Percentiles rank a stretch among this genome's conserved stretches.
Evolutionary conservation across 2,113 vertebrate genomes (phyloP).

Genomic region (Camelus bactrianus): DNA sequence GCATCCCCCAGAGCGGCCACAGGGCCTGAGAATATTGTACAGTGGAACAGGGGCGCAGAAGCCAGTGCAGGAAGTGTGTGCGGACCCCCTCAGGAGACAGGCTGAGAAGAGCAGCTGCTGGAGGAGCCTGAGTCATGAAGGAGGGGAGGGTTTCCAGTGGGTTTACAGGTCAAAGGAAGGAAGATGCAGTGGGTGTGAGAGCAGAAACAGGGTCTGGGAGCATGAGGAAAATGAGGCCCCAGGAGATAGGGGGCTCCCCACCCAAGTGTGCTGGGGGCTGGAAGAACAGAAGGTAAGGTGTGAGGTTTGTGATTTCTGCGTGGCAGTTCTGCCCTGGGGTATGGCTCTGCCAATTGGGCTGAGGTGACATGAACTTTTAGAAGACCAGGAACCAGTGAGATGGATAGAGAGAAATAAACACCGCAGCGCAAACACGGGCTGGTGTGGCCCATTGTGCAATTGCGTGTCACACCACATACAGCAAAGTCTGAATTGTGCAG

Average conservation of each 20-base stretch:
- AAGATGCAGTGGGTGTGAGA: too few relatives aligned
- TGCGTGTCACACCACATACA: rapidly evolving
- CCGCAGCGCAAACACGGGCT: rapidly evolving
- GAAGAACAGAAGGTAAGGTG: neutral
- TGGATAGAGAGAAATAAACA: neutral
- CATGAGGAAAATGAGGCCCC: rapidly evolving
- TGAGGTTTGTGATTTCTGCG: neutral
- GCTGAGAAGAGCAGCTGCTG: neutral
- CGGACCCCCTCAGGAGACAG: neutral
- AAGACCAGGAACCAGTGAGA: neutral
- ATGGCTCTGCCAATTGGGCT: neutral
- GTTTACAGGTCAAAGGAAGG: neutral
- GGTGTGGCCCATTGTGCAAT: rapidly evolving
- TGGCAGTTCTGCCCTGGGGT: too few relatives aligned
- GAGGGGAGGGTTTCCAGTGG: neutral
- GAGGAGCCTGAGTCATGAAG: neutral
- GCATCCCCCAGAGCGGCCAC: neutral
- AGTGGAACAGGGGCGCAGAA: rapidly evolving
- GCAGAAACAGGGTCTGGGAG: neutral
- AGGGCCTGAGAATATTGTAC: neutral
- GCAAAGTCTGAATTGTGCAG: neutral
- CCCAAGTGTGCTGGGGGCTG: rapidly evolving
- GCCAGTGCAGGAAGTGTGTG: neutral
- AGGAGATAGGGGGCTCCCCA: neutral
- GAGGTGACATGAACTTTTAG: neutral